Conservation (phyloP, 1,140 invertebrate genomes). For the Drosophila bipectinata region DNA sequence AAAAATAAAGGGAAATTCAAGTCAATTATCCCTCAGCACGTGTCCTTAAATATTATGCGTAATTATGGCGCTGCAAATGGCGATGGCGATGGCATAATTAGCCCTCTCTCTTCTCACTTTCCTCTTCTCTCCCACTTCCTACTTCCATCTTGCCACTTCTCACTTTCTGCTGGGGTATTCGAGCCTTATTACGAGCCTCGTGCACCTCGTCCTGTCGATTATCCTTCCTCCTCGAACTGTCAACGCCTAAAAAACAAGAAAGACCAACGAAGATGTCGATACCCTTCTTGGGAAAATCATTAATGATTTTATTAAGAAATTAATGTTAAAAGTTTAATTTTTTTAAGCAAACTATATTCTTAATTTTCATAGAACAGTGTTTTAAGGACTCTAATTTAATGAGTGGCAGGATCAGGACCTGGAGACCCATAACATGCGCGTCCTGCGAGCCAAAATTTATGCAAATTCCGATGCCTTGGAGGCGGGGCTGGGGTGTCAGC, state of each 20-base stretch:
- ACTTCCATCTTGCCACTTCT: background rate
- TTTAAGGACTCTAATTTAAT: background rate
- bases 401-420: background rate
- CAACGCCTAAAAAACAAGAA: slow-evolving; percentile 21
- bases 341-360: background rate
- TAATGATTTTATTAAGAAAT: background rate
- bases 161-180: slow-evolving; percentile 11
- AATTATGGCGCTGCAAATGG: slow-evolving; percentile 51
- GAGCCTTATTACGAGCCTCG: slow-evolving; percentile 6
- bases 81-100: slow-evolving; percentile 64
- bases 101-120: slow-evolving; percentile 21
- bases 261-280: background rate
- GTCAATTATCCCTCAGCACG: slow-evolving; percentile 48
- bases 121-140: background rate
- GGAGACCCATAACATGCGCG: slow-evolving; percentile 42
- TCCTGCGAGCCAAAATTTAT: slow-evolving; percentile 67
- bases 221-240: slow-evolving; percentile 22
- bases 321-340: background rate
- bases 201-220: slow-evolving; percentile 24
- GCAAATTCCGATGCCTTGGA: slow-evolving; percentile 47
- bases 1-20: slow-evolving; percentile 12
- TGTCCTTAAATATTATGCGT: slow-evolving; percentile 67
- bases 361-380: background rate
- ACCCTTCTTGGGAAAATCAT: background rate
- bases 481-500: background rate